Base-by-base conservation (phyloP, 2,888 invertebrate species). In the Acleris sparsana region DNA sequence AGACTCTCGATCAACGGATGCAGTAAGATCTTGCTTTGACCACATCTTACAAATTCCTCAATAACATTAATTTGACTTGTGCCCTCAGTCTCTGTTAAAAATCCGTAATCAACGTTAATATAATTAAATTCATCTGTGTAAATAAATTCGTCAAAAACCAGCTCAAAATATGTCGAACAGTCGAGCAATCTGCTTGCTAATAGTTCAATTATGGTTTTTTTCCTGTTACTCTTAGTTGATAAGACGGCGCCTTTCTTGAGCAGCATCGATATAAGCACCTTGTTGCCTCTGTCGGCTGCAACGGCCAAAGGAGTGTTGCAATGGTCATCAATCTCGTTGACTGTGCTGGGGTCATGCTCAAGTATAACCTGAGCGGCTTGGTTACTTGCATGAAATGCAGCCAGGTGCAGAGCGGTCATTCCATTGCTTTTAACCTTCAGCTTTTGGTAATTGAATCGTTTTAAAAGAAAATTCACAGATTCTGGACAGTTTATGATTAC, bases 1-100 rank as follows among this genome's bases (percentile, higher is more conserved):
- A 62, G 61, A 20, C 61, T 62, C n/a, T 48, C 46, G 11, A 62
- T 53, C 16, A 53, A 16, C 5, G 61, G 61, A 9, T 62, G 61
- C 46, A 33, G 39, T 18, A 62, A 39, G 18, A 43, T 9, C 16
- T 62, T 43, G 22, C 39, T 62, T 18, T 25, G 62, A 25, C 43
- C 62, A 17, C 43, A 56, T 25, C 49, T 56, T 20, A 62, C 43
- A 7, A 62, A n/a, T 62, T 62, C 49, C 39, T 62, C 56, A 17
- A 62, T n/a, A 4, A 56, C 51, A 25, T 53, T 33, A 18, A 62
- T 53, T 53, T 62, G 61, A 5, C 53, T 61, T 22, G 22, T 53
- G 5, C 16, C 17, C 5, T 51, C 17, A 16, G n/a, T 17, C 11
- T 18, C 5, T 20, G 39, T 39, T 7, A 60, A 20, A 5, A 60